Evolutionary conservation across 1,140 invertebrate genomes (phyloP).

Genomic region (Drosophila murphyi): DNA sequence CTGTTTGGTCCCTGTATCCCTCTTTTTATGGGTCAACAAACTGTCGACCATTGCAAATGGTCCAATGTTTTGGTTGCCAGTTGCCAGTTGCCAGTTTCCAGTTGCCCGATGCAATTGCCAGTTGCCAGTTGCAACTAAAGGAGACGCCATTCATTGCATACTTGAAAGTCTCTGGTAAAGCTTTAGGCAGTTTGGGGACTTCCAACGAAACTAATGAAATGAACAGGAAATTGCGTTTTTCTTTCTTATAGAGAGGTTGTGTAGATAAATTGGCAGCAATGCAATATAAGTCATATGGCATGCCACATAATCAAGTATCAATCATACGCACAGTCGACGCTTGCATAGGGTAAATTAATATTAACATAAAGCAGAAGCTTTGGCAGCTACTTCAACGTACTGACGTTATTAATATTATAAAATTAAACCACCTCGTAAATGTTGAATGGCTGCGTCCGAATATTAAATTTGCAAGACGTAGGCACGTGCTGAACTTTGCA

Average conservation of each 20-base stretch:
- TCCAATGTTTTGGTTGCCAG: constrained; percentile 18
- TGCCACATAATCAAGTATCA: constrained; percentile 48
- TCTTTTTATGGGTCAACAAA: constrained; percentile 49
- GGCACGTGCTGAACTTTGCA: neutral
- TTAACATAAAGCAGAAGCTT: constrained; percentile 31
- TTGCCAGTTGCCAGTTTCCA: constrained; percentile 12
- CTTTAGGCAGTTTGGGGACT: constrained; percentile 6
- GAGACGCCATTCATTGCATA: constrained; percentile 37
- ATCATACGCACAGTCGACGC: constrained; percentile 51
- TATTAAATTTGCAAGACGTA: constrained; percentile 47
- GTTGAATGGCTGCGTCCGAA: constrained; percentile 33
- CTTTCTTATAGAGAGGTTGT: neutral
- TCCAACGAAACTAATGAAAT: constrained; percentile 17
- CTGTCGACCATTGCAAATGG: constrained; percentile 42
- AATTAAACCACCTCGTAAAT: constrained; percentile 47
- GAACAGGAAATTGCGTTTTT: constrained; percentile 22
- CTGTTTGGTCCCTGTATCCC: neutral
- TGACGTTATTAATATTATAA: constrained; percentile 40
- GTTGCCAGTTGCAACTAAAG: constrained; percentile 22
- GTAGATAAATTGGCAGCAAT: constrained; percentile 10
- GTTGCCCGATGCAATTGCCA: constrained; percentile 17
- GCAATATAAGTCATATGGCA: constrained; percentile 2
- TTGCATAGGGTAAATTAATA: constrained; percentile 39
- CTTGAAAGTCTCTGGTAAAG: constrained; percentile 16
- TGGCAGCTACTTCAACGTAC: constrained; percentile 25